Conservation (phyloP, 2,113 vertebrate species). For the Caretta caretta region DNA sequence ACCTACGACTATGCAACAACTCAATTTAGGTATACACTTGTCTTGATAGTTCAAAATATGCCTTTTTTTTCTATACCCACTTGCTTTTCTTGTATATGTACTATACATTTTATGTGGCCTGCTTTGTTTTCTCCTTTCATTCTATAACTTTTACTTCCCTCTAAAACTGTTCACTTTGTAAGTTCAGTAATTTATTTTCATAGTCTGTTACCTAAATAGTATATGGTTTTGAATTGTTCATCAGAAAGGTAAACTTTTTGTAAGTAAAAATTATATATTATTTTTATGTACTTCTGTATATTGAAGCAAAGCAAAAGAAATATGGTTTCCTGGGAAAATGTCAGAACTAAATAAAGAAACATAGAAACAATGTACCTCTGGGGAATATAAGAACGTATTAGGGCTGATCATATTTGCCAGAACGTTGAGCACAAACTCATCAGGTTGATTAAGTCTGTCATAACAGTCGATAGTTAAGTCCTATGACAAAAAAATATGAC, state of each 20-base stretch:
- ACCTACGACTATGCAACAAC: too few species aligned
- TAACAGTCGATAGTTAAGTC: constrained; percentile 33
- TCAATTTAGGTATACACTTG: too few species aligned
- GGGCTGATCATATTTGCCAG: constrained; percentile 56
- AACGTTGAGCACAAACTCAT: constrained; percentile 44
- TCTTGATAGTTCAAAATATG: not conserved
- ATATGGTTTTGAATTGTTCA: not conserved
- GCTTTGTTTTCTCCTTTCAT: not conserved
- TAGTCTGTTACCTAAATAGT: constrained; percentile 20
- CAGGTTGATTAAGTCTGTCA: constrained; percentile 64
- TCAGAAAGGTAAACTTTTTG: not conserved
- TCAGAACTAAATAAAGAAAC: constrained; percentile 53
- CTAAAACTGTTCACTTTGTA: constrained; percentile 20
- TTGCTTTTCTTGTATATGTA: not conserved
- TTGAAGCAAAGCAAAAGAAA: constrained; percentile 25
- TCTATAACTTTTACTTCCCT: not conserved
- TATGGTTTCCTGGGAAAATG: constrained; percentile 35
- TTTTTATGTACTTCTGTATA: not conserved
- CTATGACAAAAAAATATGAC: constrained; percentile 49
- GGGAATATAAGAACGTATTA: constrained; percentile 18
- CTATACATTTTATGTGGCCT: not conserved
- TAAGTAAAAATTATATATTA: not conserved
- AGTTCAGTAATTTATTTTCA: constrained; percentile 22
- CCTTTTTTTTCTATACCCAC: not conserved
- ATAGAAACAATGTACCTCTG: constrained; percentile 29